Percentiles rank a stretch among this genome's conserved stretches.
phyloP scores from a whole-genome alignment of 2,888 invertebrate genomes.

The Ectemnius continuus region DNA sequence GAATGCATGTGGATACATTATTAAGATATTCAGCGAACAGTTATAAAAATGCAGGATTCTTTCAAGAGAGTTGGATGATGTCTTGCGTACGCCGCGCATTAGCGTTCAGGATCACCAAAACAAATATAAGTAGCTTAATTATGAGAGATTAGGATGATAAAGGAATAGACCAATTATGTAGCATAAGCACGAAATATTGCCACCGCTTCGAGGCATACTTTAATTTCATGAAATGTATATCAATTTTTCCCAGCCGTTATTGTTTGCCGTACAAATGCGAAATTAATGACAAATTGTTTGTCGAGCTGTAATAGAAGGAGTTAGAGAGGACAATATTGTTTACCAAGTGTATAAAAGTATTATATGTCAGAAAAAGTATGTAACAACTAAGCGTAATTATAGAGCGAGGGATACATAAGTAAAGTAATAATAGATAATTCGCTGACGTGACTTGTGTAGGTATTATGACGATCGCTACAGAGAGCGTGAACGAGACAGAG shows the following conservation, averaged over 20 bases:
- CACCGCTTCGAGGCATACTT: too few relatives aligned
- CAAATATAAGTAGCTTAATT: slow-evolving; percentile 4
- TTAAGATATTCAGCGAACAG: slow-evolving; percentile 5
- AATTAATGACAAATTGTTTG: too few relatives aligned
- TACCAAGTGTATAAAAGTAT: slow-evolving; percentile 20
- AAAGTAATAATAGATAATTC: slow-evolving; percentile 60
- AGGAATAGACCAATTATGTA: too few relatives aligned
- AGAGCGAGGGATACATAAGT: slow-evolving; percentile 30
- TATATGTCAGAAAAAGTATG: neutral
- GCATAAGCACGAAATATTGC: too few relatives aligned
- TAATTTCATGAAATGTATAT: too few relatives aligned
- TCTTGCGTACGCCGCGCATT: too few relatives aligned
- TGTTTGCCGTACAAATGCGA: too few relatives aligned
- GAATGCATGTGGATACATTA: slow-evolving; percentile 66
- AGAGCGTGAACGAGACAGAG: slow-evolving; percentile 83
- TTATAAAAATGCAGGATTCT: too few relatives aligned
- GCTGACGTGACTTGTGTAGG: slow-evolving; percentile 77
- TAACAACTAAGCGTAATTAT: slow-evolving; percentile 19
- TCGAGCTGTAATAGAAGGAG: too few relatives aligned
- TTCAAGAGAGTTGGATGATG: too few relatives aligned
- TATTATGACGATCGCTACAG: slow-evolving; percentile 95
- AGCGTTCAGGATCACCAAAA: neutral
- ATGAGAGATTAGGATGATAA: neutral
- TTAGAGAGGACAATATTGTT: too few relatives aligned
- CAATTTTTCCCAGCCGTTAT: too few relatives aligned